phyloP scores from a whole-genome alignment of 2,797 vertebrate genomes.

The Salmo trutta region DNA sequence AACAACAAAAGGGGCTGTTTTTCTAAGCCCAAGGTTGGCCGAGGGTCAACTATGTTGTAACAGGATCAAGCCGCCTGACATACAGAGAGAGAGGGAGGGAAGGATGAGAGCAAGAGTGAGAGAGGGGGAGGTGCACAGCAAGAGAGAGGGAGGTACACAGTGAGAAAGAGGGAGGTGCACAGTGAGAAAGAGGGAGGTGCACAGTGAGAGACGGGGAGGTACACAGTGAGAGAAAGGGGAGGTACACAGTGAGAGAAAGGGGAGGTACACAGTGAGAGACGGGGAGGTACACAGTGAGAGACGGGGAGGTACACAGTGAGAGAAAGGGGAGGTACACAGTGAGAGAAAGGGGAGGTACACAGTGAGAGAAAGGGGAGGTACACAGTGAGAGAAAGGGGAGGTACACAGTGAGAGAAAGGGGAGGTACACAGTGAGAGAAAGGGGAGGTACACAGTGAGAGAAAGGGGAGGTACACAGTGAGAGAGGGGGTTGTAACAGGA shows the following conservation, averaged over 20 bases:
- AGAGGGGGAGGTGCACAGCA: too few relatives aligned
- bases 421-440: background rate
- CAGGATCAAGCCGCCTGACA: conserved; percentile 18
- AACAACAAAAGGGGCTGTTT: conserved; percentile 48
- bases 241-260: too few relatives aligned
- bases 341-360: background rate
- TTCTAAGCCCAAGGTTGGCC: conserved; percentile 51
- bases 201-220: too few relatives aligned
- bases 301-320: too few relatives aligned
- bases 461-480: too few relatives aligned
- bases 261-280: background rate
- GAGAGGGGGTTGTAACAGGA: too few relatives aligned
- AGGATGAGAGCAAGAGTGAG: conserved; percentile 36
- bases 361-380: background rate
- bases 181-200: background rate
- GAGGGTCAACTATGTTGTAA: conserved; percentile 57
- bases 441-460: background rate
- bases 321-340: background rate
- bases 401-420: background rate
- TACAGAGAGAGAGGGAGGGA: conserved; percentile 15
- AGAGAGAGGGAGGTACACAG: too few relatives aligned
- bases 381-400: too few relatives aligned
- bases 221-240: background rate
- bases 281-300: too few relatives aligned
- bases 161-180: background rate